Evolutionary conservation across 2,888 invertebrate genomes (phyloP).

Genomic region (Ormyrus rosae): DNA sequence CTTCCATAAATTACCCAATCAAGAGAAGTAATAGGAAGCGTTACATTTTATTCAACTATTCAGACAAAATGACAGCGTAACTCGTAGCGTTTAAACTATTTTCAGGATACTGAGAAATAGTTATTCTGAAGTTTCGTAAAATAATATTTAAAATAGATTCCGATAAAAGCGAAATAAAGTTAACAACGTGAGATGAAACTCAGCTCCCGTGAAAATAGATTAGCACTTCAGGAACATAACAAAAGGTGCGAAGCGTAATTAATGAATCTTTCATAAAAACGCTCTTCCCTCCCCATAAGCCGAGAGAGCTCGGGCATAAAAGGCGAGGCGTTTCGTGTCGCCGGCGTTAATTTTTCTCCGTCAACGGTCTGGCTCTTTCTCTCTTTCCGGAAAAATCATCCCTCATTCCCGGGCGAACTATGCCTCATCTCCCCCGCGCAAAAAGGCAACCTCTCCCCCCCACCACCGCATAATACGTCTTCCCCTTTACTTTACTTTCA

Average conservation of each 20-base stretch:
- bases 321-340: background rate
- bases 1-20: too few species aligned
- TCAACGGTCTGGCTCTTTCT: constrained; percentile 1
- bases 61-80: too few species aligned
- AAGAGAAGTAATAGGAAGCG: too few species aligned
- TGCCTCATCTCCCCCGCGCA: background rate
- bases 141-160: too few species aligned
- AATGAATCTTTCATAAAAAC: constrained; percentile 26
- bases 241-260: constrained; percentile 28
- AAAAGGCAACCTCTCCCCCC: background rate
- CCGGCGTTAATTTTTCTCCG: constrained; percentile 39
- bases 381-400: constrained; percentile 30
- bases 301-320: background rate
- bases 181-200: too few species aligned
- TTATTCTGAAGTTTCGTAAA: too few species aligned
- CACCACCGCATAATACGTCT: background rate
- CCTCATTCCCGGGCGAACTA: constrained; percentile 11
- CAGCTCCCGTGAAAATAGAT: constrained; percentile 4
- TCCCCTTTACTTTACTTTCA: background rate
- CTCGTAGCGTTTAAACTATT: too few species aligned
- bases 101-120: too few species aligned
- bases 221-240: background rate
- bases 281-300: background rate
- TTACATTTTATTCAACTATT: too few species aligned
- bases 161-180: too few species aligned